Base-by-base conservation (phyloP, 1,140 invertebrate genomes). In the Glomeris maerens region DNA sequence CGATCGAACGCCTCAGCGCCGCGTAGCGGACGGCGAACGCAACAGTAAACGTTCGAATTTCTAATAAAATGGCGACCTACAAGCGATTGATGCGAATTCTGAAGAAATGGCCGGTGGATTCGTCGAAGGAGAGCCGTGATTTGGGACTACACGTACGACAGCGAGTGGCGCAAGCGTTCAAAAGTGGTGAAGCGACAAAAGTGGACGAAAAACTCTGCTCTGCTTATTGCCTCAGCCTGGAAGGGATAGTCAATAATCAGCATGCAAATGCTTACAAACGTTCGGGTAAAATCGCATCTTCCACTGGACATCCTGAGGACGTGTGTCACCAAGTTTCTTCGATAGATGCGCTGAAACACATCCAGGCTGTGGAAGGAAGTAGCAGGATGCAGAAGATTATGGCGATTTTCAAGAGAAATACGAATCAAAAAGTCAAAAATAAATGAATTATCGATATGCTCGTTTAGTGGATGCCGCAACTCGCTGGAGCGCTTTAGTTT, bases 51-150 rank as follows among this genome's bases (percentile, higher is more conserved):
- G n/a, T n/a, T n/a, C n/a, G n/a, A n/a, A n/a, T n/a, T n/a, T n/a
- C n/a, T n/a, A n/a, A n/a, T n/a, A n/a, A n/a, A n/a, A n/a, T n/a
- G 23, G 4, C 31, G 7, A 5, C 3, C 22, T 49, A 49, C 22
- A 50, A 78, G 62, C 76, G 78, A 63, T 84, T 82, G 64, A 63
- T 82, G 21, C 76, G 74, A 67, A 66, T 88, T 52, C 72, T 87
- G 54, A 76, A 84, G 64, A 78, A 78, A 63, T 89, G 84, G 84
- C 83, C 83, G 27, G 55, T 84, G 26, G 83, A 87, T 65, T 66
- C 69, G 56, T 69, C 70, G 13, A 88, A 86, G 73, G 63, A 66
- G 23, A 78, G 78, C 62, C 86, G 85, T 60, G 84, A 89, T 68
- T 66, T 88, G 39, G 81, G 79, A 47, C 74, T 80, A 59, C 73